Evolutionary conservation across 2,797 vertebrate species (phyloP).

Genomic region (Spheniscus humboldti): DNA sequence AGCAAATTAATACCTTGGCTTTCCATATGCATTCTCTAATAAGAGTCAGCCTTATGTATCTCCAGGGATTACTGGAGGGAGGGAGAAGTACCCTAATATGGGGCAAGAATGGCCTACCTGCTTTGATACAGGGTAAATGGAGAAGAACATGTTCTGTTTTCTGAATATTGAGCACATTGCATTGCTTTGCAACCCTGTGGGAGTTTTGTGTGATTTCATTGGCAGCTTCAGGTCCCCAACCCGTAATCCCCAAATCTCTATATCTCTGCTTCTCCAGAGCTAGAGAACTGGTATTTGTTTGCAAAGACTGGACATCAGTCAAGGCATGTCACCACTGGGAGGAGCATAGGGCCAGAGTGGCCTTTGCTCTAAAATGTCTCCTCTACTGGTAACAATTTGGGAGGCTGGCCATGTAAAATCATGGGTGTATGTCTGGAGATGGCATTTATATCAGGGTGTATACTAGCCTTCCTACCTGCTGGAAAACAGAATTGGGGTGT

Average conservation of each 20-base stretch:
- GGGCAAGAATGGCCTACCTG: background rate
- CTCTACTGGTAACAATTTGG: background rate
- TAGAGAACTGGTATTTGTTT: background rate
- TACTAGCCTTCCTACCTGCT: background rate
- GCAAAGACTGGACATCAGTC: accelerated
- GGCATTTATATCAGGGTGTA: background rate
- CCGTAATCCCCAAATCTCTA: background rate
- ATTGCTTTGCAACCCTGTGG: background rate
- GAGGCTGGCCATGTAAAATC: background rate
- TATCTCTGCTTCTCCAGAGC: background rate
- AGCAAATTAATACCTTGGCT: background rate
- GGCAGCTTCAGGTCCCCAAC: background rate
- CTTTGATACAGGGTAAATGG: background rate
- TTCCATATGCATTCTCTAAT: background rate
- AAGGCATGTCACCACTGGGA: background rate
- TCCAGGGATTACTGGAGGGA: background rate
- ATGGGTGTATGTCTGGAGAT: background rate
- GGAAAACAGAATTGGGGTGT: background rate
- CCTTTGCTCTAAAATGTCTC: background rate
- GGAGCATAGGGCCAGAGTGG: background rate
- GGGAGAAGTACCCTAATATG: background rate
- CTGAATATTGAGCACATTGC: background rate
- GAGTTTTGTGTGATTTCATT: background rate
- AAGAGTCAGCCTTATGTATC: background rate
- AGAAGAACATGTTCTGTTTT: background rate